Percentiles rank a stretch among this genome's conserved stretches.
These are phyloP conservation scores for Schizaphis graminum DNA, from an alignment of 2,888 invertebrate species.

Conservation along the genomic window DNA sequence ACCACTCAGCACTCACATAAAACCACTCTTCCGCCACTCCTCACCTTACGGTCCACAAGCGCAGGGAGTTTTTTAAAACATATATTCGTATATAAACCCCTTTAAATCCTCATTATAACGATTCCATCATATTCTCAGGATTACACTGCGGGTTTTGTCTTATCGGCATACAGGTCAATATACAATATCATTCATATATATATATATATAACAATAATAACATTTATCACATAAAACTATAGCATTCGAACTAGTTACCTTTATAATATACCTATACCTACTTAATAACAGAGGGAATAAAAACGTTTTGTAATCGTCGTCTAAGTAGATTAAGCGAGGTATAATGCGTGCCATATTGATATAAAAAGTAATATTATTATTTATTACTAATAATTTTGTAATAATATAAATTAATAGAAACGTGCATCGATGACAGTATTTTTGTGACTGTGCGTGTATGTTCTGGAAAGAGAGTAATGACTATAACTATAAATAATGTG, in stretches of 20 bases:
- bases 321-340: not conserved
- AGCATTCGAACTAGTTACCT: not conserved
- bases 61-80: not conserved
- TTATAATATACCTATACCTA: not conserved
- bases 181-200: not conserved
- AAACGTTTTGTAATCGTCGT: not conserved
- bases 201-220: not conserved
- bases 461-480: not conserved
- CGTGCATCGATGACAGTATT: not conserved
- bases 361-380: not conserved
- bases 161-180: not conserved
- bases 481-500: not conserved
- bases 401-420: not conserved
- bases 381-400: not conserved
- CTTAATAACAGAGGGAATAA: not conserved
- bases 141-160: slow-evolving; percentile 40
- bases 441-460: not conserved
- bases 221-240: slow-evolving; percentile 1
- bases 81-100: not conserved
- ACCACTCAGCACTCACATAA: not conserved
- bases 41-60: not conserved
- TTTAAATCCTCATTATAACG: slow-evolving; percentile 34
- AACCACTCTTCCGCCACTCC: not conserved
- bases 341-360: not conserved
- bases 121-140: slow-evolving; percentile 43